Evolutionary conservation across 2,888 invertebrate genomes (phyloP).

Genomic region (Cinara cedri): DNA sequence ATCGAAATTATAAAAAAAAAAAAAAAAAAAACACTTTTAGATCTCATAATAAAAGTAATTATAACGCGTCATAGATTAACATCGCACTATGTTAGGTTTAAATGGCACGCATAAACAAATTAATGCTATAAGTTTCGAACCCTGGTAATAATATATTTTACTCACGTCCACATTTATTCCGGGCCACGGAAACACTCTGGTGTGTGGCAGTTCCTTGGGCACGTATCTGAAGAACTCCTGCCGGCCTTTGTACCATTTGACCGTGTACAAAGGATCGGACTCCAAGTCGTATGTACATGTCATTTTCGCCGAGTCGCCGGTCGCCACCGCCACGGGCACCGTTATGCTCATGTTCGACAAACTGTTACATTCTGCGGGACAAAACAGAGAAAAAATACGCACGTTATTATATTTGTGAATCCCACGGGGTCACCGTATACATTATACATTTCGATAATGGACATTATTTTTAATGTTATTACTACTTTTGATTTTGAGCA

Average conservation of each 20-base stretch:
- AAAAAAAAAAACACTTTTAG: no score
- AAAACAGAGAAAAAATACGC: neutral
- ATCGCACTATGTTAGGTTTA: no score
- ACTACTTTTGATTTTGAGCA: no score
- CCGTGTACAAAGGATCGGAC: slow-evolving; percentile 76
- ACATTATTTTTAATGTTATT: neutral
- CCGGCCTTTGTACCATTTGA: slow-evolving; percentile 81
- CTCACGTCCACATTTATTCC: slow-evolving; percentile 78
- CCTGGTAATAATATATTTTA: neutral
- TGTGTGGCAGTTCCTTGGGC: slow-evolving; percentile 79
- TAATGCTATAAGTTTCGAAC: no score
- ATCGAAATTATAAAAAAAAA: no score
- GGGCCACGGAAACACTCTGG: slow-evolving; percentile 74
- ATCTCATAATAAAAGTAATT: no score
- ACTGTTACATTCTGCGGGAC: slow-evolving; percentile 67
- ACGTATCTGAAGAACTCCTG: slow-evolving; percentile 81
- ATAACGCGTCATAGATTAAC: no score
- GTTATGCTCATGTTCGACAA: slow-evolving; percentile 74
- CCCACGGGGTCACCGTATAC: no score
- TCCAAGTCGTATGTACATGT: slow-evolving; percentile 78
- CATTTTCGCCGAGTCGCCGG: slow-evolving; percentile 76
- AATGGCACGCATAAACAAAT: no score
- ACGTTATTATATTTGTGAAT: neutral
- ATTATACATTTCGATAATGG: no score
- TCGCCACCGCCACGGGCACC: slow-evolving; percentile 74